Percentiles rank a stretch among this genome's conserved stretches.
Evolutionary conservation across 2,113 vertebrate species (phyloP).

Genomic region (Chiloscyllium plagiosum): DNA sequence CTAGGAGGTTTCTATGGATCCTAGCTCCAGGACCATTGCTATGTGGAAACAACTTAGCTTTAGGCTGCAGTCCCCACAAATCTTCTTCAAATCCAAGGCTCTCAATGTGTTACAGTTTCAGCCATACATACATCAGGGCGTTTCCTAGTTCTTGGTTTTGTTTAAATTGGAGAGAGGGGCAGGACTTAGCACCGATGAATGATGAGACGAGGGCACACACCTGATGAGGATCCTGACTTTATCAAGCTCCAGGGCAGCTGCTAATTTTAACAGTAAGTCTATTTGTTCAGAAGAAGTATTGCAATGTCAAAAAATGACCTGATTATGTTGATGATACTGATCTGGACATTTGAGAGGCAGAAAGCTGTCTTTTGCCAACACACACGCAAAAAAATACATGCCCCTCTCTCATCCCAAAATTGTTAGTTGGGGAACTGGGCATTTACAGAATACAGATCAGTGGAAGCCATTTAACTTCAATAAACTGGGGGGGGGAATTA

Average conservation of each 20-base stretch:
- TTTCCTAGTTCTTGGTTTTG: not conserved
- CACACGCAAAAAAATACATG: not conserved
- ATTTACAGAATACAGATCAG: not conserved
- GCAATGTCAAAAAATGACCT: not conserved
- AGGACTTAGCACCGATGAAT: no score
- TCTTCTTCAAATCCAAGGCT: not conserved
- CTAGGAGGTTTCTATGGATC: not conserved
- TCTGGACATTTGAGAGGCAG: not conserved
- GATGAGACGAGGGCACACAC: not conserved
- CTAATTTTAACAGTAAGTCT: not conserved
- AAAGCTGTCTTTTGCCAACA: not conserved
- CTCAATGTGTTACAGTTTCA: not conserved
- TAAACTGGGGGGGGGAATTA: not conserved
- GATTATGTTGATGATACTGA: not conserved
- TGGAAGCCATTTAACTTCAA: not conserved
- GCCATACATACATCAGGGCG: not conserved
- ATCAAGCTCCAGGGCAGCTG: not conserved
- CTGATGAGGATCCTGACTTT: not conserved
- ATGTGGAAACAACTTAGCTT: not conserved
- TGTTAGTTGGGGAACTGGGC: not conserved
- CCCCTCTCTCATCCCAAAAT: not conserved
- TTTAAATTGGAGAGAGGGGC: not conserved
- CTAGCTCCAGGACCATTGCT: not conserved
- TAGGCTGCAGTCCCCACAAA: not conserved
- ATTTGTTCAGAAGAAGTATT: not conserved